Base-by-base conservation (phyloP, 2,113 vertebrate species). In the Amia ocellicauda region DNA sequence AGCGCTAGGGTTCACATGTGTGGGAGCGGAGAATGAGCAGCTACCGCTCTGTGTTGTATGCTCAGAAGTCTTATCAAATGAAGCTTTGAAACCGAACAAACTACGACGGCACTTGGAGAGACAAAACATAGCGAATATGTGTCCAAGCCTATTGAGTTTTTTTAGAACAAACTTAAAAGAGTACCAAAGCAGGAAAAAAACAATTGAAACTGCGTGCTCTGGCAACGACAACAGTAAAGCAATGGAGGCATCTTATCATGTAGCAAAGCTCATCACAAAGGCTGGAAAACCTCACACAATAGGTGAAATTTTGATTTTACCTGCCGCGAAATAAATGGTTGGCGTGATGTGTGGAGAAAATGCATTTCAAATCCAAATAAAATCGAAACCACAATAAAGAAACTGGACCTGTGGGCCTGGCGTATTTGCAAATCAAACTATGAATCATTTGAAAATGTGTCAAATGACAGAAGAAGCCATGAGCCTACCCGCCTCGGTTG, bases 131-230 rank as follows among this genome's bases (percentile, higher is more conserved):
- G n/a, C n/a, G n/a, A n/a, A n/a, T n/a, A n/a, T n/a, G n/a, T n/a
- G n/a, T n/a, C n/a, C n/a, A n/a, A n/a, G n/a, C 28, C 19, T 42
- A 28, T 61, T 29, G 26, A 61, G 19, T 61, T 61, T 49, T 61
- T 50, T 50, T 41, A 61, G 16, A 61, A 61, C 16, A 61, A 43
- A 42, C 57, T 59, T 23, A 59, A n/a, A 42, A 50, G 59, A 49
- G 17, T 50, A 28, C 10, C 42, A 29, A n/a, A 50, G 42, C 27
- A 49, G 19, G 17, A 50, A 49, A 19, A n/a, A 61, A 11, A 28
- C 19, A 20, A n/a, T 61, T 28, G 24, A 36, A 61, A 23, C 23
- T n/a, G 27, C 31, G n/a, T n/a, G n/a, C 11, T 22, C 58, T 8
- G 58, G 22, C 19, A 59, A 16, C 22, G 19, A 59, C n/a, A 59